These are phyloP conservation scores for Phania funesta DNA, from an alignment of 2,888 invertebrate species.

Conservation along the genomic window DNA sequence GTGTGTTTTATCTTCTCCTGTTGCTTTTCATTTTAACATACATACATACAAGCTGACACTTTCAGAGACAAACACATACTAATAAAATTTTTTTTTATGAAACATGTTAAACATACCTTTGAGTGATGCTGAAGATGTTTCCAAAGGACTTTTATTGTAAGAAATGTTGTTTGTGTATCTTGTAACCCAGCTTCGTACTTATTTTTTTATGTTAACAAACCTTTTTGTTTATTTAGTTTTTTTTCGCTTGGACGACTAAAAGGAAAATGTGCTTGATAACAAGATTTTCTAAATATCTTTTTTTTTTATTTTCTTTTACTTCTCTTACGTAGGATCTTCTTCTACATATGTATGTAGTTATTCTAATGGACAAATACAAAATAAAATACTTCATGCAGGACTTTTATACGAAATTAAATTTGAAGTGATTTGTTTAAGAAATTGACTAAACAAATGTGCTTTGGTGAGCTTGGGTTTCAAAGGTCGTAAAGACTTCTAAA, in stretches of 20 bases:
- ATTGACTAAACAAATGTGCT: not conserved
- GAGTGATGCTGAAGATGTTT: constrained; percentile 36
- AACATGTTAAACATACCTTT: constrained; percentile 52
- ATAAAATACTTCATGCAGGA: constrained; percentile 45
- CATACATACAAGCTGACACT: not conserved
- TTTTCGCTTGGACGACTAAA: constrained; percentile 32
- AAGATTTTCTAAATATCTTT: constrained; percentile 40
- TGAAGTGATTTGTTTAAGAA: constrained; percentile 33
- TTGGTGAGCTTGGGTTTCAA: not conserved
- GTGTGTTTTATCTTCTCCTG: constrained; percentile 10
- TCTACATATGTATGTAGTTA: too few relatives aligned
- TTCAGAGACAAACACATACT: too few relatives aligned
- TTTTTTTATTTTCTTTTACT: constrained; percentile 18
- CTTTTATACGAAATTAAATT: constrained; percentile 42
- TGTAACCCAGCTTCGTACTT: constrained; percentile 2
- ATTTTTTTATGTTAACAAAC: constrained; percentile 35
- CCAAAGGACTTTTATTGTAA: constrained; percentile 46
- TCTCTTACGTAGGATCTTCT: not conserved
- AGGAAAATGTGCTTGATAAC: constrained; percentile 56
- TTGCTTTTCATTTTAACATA: constrained; percentile 21
- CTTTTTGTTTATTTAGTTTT: not conserved
- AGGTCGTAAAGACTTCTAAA: not conserved
- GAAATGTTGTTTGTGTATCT: not conserved
- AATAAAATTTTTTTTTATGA: not conserved
- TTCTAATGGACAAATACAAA: not conserved